Base-by-base conservation (phyloP, 1,140 invertebrate genomes). In the Drosophila kepulauana region DNA sequence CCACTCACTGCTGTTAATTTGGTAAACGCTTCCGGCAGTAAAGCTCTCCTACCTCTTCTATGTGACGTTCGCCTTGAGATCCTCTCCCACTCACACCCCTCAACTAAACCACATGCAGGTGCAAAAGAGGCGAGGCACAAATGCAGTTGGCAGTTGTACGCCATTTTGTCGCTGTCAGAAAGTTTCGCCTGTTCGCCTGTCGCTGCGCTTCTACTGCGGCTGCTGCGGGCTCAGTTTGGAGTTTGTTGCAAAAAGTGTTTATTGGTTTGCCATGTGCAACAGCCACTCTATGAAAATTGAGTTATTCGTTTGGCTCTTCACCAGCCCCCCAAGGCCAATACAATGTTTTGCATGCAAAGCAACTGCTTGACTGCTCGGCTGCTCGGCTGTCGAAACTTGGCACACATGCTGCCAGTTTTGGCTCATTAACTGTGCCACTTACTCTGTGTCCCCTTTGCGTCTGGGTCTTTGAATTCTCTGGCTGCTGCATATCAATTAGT, bases 231-330 rank as follows among this genome's bases (percentile, higher is more conserved):
- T 82, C 64, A 80, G 77, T 84, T 88, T 41, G 74, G 70, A 79
- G 88, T 84, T 87, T 87, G 84, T 87, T 88, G 73, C 75, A 88
- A 88, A 88, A 87, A 87, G 84, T 88, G 84, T 87, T 87, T 87
- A 87, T 87, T 84, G 84, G 84, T 88, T 78, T 72, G 70, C 80
- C 70, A 71, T 66, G 76, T 66, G 79, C 78, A 67, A 74, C 56
- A 68, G 66, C 72, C 77, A 80, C 85, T 88, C 84, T 70, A 80
- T 88, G 84, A 84, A 87, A 87, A 87, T 87, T 87, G 81, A 87
- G 84, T 88, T 87, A 84, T 88, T 84, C 54, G 69, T 38, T 72
- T 58, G 48, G 76, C 57, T 69, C 46, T 52, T 49, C 52, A 52
- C 25, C 46, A 71, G 64, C 49, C 59, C 71, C 16, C 35, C 20